These are phyloP conservation scores for Drosophila niveifrons DNA, from an alignment of 2,888 invertebrate genomes.

Conservation along the genomic window DNA sequence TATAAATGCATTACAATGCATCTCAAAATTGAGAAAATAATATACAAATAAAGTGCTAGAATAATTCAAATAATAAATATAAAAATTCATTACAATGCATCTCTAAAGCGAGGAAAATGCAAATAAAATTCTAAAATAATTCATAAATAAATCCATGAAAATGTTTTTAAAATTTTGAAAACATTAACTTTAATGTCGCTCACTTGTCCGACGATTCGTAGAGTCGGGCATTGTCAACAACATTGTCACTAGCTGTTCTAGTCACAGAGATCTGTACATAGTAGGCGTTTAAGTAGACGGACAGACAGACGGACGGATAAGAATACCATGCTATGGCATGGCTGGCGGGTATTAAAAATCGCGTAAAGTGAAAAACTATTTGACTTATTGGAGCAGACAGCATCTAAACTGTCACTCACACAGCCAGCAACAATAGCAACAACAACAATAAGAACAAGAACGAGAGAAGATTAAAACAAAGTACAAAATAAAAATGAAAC, in stretches of 20 bases:
- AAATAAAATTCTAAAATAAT: too few relatives aligned
- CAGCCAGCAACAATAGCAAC: constrained; percentile 29
- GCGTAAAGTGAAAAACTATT: constrained; percentile 72
- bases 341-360: constrained; percentile 52
- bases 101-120: too few relatives aligned
- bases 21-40: too few relatives aligned
- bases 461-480: constrained; percentile 27
- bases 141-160: too few relatives aligned
- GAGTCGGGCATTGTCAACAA: neutral
- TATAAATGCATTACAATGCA: too few relatives aligned
- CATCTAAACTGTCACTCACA: constrained; percentile 63
- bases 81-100: too few relatives aligned
- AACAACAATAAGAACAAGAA: neutral
- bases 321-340: neutral
- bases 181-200: neutral
- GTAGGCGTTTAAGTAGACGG: too few relatives aligned
- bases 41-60: too few relatives aligned
- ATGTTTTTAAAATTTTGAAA: too few relatives aligned
- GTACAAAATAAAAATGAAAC: neutral
- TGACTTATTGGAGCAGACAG: constrained; percentile 79
- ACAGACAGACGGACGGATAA: neutral
- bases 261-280: neutral
- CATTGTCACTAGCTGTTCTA: neutral
- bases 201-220: neutral
- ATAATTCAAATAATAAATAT: too few relatives aligned